phyloP scores from a whole-genome alignment of 2,113 vertebrate genomes.

The Pomatostomus ruficeps region DNA sequence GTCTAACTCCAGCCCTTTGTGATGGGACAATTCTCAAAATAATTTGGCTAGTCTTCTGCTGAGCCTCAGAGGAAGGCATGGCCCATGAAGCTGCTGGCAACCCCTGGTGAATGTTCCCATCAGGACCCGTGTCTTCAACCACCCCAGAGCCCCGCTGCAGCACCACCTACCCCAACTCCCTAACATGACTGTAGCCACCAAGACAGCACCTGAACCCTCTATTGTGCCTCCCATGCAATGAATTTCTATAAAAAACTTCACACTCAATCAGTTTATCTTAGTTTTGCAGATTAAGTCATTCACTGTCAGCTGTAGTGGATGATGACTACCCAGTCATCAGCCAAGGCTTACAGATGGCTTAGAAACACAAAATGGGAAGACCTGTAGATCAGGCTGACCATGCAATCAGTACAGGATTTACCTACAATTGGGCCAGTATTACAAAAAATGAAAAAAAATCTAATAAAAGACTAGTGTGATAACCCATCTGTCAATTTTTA shows the following conservation, averaged over 20 bases:
- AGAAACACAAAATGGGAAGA: background rate
- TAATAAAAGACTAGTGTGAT: background rate
- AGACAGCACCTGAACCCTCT: background rate
- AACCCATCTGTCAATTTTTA: background rate
- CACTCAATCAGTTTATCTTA: background rate
- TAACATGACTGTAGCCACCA: accelerated
- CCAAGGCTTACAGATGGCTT: background rate
- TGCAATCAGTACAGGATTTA: background rate
- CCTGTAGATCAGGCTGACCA: background rate
- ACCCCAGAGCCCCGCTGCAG: accelerated
- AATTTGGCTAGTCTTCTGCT: background rate
- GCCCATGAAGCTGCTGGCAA: too few relatives aligned
- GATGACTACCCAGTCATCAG: background rate
- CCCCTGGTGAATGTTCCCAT: background rate
- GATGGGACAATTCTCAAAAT: background rate
- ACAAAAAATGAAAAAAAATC: background rate
- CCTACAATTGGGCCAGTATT: background rate
- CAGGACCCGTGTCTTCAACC: background rate
- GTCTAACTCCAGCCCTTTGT: background rate
- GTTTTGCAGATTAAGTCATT: background rate
- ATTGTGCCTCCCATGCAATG: background rate
- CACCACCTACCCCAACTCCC: accelerated
- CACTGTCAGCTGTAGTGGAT: accelerated
- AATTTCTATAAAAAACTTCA: background rate
- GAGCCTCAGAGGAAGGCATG: background rate